phyloP scores from a whole-genome alignment of 2,113 vertebrate genomes.

The Calidris pygmaea region DNA sequence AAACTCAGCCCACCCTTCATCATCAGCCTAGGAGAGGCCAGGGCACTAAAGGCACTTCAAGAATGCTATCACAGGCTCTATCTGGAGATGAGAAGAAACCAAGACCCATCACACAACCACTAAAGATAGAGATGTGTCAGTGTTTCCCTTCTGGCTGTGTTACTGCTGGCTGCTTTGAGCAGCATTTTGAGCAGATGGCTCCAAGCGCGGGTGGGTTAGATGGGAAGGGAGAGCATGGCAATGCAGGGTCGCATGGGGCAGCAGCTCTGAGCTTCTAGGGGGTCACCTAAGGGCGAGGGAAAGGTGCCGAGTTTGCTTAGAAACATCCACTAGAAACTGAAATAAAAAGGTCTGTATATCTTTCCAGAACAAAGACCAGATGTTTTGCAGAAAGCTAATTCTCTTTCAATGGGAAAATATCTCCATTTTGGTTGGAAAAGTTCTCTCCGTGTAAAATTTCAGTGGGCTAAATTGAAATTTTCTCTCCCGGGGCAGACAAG shows the following conservation, averaged over 20 bases:
- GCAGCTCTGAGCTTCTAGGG: not conserved
- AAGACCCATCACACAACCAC: not conserved
- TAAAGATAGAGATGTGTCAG: rapidly evolving
- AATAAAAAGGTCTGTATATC: not conserved
- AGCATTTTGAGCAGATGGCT: rapidly evolving
- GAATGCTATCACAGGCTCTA: rapidly evolving
- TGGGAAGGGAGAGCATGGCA: rapidly evolving
- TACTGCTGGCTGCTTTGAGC: not conserved
- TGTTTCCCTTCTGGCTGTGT: too few relatives aligned
- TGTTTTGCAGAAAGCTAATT: not conserved
- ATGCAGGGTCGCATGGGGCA: not conserved
- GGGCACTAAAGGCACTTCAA: not conserved
- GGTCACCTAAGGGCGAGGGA: not conserved
- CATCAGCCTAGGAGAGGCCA: not conserved
- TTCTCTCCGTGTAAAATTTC: not conserved
- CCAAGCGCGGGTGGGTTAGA: rapidly evolving
- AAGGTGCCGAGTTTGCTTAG: not conserved
- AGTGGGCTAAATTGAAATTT: not conserved
- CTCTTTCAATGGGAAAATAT: not conserved
- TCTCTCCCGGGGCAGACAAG: not conserved
- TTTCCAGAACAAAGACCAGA: not conserved
- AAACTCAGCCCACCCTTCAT: not conserved
- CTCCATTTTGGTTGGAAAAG: not conserved
- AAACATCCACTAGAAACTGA: not conserved
- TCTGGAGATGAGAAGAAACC: not conserved